Conservation (phyloP, 2,888 invertebrate genomes). For the Dermolepida albohirtum region DNA sequence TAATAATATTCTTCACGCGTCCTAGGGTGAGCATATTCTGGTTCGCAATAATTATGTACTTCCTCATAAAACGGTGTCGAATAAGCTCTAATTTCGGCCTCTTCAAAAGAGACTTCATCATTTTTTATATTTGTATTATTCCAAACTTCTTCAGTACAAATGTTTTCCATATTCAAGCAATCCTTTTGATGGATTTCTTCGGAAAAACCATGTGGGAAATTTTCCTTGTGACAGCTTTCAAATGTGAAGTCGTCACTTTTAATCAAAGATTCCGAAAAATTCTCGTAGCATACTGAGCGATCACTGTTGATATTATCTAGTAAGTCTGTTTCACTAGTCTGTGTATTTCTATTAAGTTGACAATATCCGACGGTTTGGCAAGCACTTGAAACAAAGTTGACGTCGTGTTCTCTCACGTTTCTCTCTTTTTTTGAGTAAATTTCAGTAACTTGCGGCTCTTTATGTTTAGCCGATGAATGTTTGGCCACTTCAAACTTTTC, state of each 20-base stretch:
- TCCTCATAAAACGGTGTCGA: constrained; percentile 38
- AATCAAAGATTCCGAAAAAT: neutral
- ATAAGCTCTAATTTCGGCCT: constrained; percentile 39
- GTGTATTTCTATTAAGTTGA: constrained; percentile 24
- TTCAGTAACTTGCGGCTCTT: neutral
- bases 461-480: neutral
- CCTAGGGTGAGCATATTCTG: neutral
- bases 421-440: neutral
- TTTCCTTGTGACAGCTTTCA: no score
- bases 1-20: neutral
- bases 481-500: constrained; percentile 3
- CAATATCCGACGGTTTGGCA: constrained; percentile 18
- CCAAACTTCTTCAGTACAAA: constrained; percentile 11
- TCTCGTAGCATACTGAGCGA: neutral
- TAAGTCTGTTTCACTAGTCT: constrained; percentile 17
- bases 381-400: neutral
- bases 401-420: neutral
- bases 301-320: neutral
- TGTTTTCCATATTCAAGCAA: neutral
- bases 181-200: no score
- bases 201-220: no score
- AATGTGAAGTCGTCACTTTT: neutral
- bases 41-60: neutral
- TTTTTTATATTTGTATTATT: constrained; percentile 8
- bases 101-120: constrained; percentile 37